Conservation (phyloP, 2,113 vertebrate genomes). For the Charadrius vociferus region DNA sequence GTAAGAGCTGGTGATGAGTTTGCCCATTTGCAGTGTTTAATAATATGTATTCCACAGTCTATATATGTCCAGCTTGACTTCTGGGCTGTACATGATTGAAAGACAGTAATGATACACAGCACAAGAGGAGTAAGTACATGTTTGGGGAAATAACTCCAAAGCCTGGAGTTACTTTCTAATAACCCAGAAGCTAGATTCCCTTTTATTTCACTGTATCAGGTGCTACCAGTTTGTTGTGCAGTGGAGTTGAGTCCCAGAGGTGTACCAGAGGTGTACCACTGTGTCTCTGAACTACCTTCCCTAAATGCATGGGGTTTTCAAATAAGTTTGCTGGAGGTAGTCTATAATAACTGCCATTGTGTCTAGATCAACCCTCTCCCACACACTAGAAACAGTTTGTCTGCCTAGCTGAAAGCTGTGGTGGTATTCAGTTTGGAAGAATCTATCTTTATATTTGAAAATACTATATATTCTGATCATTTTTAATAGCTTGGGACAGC, state of each 20-base stretch:
- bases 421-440: not conserved
- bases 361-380: not conserved
- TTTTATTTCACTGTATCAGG: not conserved
- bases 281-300: not conserved
- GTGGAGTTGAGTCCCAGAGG: not conserved
- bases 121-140: not conserved
- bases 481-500: not conserved
- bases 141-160: not conserved
- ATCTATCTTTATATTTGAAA: not conserved
- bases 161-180: not conserved
- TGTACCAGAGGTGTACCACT: not conserved
- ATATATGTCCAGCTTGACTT: not conserved
- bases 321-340: not conserved
- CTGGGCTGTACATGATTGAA: not conserved
- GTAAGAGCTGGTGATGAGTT: not conserved
- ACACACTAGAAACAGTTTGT: not conserved
- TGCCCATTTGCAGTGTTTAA: not conserved
- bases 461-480: not conserved
- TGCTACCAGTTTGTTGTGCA: fast-evolving
- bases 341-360: not conserved
- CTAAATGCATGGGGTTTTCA: not conserved
- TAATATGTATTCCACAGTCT: not conserved
- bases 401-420: not conserved
- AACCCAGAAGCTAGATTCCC: not conserved
- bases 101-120: not conserved